Evolutionary conservation across 2,797 vertebrate species (phyloP), one percentile per base, ranked within the genome.

Genomic region (Sebastes vulpes): DNA sequence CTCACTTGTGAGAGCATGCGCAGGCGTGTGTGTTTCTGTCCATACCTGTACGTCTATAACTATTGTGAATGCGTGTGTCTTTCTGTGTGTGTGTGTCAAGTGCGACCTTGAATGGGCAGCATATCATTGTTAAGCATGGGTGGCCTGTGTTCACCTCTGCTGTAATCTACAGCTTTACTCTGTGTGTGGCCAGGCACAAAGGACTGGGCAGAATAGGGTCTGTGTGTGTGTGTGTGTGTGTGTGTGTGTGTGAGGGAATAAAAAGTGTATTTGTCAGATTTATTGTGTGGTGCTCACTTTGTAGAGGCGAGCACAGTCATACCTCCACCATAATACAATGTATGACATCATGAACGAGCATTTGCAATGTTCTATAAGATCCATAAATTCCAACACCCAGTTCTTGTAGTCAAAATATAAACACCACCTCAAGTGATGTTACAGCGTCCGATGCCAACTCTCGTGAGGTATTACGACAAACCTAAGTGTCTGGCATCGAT

Each of bases 81-180:
- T 48, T 60, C 1, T 50, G 59, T 38, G 58, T 60, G 1, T 48
- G 64, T 38, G 58, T 52, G 65, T 74, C 57, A 28, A 59, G 16
- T 53, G 65, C 7, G 26, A 85, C 92, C 89, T 91, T 92, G 80
- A 86, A 57, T 68, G 54, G 50, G 57, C 75, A 70, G 71, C 80
- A 81, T 88, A 75, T 86, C 64, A 66, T 85, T 77, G 66, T 78
- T 86, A 75, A 83, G 71, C 81, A 72, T 1, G 1, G 52, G 35
- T 76, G 79, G 82, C 76, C 71, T 58, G 61, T 65, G 66, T 79
- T 89, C 71, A 79, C 85, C 79, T 85, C 53, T 46, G 64, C 65
- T 75, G 61, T 80, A 79, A 89, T 87, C 54, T 88, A 67, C 20
- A 67, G 76, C 70, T 86, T 78, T 81, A 57, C 71, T 60, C 61